Evolutionary conservation across 64 coral and sea anemone genomes (phyloP).

Genomic region (Pocillopora verrucosa): DNA sequence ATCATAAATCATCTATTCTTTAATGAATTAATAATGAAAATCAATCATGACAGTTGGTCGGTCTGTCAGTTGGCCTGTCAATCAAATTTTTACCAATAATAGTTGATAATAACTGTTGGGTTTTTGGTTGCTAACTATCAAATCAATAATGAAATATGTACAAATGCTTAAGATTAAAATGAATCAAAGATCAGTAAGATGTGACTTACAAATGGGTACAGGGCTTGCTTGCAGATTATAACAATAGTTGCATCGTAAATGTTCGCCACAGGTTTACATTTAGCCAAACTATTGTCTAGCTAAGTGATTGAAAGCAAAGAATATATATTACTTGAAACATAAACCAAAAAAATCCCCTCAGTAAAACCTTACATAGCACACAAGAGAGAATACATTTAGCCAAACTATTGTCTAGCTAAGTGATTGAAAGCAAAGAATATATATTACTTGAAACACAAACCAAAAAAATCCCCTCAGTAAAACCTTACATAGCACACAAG

Average conservation of each 20-base stretch:
- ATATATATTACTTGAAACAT: neutral
- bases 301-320: conserved; percentile 25
- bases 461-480: neutral
- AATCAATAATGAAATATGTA: no score
- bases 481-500: no score
- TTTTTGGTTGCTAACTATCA: no score
- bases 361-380: no score
- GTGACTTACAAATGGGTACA: conserved; percentile 94
- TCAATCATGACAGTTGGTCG: neutral
- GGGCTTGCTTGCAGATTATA: conserved; percentile 67
- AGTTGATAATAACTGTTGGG: no score
- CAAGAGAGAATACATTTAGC: conserved; percentile 44
- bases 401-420: conserved; percentile 67
- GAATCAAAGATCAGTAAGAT: neutral
- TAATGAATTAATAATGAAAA: no score
- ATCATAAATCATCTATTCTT: no score
- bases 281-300: conserved; percentile 70
- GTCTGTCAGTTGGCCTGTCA: neutral
- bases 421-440: conserved; percentile 10
- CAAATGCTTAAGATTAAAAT: no score
- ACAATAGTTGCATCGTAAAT: conserved; percentile 83
- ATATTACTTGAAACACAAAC: neutral
- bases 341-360: neutral
- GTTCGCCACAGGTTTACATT: conserved; percentile 75
- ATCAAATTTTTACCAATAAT: no score